These are phyloP conservation scores for Alouatta palliata DNA, from an alignment of 2,113 vertebrate species.

Conservation along the genomic window DNA sequence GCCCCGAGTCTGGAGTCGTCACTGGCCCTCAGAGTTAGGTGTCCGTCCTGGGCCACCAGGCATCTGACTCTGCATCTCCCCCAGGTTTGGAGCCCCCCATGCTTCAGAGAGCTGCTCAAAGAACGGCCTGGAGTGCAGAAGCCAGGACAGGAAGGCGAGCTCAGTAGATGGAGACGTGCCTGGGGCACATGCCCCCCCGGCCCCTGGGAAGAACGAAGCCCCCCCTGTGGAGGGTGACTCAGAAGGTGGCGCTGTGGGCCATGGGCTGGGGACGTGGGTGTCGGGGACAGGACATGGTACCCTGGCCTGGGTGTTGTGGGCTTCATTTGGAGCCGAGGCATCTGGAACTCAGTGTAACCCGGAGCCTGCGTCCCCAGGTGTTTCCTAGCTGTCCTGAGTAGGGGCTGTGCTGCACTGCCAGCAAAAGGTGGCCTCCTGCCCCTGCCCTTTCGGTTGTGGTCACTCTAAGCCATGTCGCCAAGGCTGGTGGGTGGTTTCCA, in stretches of 20 bases:
- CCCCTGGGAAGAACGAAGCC: neutral
- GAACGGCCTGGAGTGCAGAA: constrained; percentile 87
- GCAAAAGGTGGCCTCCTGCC: neutral
- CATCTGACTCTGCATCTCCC: neutral
- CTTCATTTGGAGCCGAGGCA: neutral
- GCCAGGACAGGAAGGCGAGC: constrained; percentile 82
- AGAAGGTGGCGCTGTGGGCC: constrained; percentile 13
- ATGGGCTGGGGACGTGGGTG: neutral
- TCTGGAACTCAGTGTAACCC: neutral
- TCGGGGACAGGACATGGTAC: neutral
- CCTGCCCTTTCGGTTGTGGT: neutral
- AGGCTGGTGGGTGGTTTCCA: neutral
- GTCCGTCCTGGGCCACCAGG: neutral
- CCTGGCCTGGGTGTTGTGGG: neutral
- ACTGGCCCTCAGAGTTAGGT: too few species aligned
- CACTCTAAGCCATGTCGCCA: neutral
- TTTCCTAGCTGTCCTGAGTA: too few species aligned
- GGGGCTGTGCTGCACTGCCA: neutral
- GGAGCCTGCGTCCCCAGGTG: neutral
- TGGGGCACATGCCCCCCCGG: neutral
- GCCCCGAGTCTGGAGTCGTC: too few species aligned
- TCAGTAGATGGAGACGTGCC: constrained; percentile 79
- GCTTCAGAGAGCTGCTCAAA: constrained; percentile 87
- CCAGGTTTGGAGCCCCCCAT: constrained; percentile 90
- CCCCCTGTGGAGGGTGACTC: neutral